Evolutionary conservation across 2,113 vertebrate species (phyloP), one percentile per base, ranked within the genome.

Genomic region (Pimephales promelas): DNA sequence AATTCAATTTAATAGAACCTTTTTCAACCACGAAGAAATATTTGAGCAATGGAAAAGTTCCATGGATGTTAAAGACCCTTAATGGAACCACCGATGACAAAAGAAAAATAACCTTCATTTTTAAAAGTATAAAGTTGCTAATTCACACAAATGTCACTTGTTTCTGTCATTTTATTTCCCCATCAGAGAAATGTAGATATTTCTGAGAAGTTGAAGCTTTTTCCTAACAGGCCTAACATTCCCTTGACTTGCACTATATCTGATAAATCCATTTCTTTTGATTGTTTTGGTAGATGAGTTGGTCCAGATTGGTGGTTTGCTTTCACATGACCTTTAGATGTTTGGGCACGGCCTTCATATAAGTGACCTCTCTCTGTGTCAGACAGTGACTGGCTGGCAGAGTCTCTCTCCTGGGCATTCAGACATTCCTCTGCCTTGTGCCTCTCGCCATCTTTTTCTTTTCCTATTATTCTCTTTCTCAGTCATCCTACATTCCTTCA

Each of bases 351-450:
- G 90, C 78, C 79, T 84, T 64, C 52, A 57, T 74, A 76, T 54
- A n/a, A 54, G 43, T 59, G 28, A n/a, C 31, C 18, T 43, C 31
- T n/a, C 70, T 26, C 57, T 83, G 79, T 24, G 68, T 75, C 85
- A 88, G 80, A 76, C 85, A 94, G 92, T 94, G 93, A 93, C 91
- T 92, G 93, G 89, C 93, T 94, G 95, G 94, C 94, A 95, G 93
- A 91, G 92, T 87, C 86, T 91, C 93, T 96, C 95, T 95, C 96
- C 94, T 93, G 96, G 96, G 96, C 94, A 95, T 97, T 97, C 92
- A 94, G 94, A 94, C 95, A 96, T 97, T 95, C 93, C 91, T 91
- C 59, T 45, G 57, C 62, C 56, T 36, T 31, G 40, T 28, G 79
- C 83, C 26, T n/a, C 36, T 66, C 56, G 75, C 31, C 18, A 16